Evolutionary conservation across 2,113 vertebrate species (phyloP), one percentile per base, ranked within the genome.

Genomic region (Psammodynastes pulverulentus): DNA sequence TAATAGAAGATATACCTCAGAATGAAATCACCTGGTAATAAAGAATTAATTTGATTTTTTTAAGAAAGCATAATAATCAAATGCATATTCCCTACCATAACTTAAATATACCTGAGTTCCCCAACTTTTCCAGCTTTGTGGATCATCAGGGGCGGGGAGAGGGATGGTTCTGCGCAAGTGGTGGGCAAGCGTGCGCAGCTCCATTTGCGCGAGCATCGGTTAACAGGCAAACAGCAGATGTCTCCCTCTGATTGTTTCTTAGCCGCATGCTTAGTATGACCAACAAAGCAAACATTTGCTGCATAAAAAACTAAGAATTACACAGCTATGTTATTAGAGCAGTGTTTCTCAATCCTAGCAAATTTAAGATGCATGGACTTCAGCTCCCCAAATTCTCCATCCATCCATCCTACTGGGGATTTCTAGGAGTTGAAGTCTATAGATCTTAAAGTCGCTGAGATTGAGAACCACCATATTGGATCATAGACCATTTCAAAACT

Each of bases 71-170:
- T 12, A 90, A 89, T 34, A 2, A 3, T 88, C 19, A 49, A 89
- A 89, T 34, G 0, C 46, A 51, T 91, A 89, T 91, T 94, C 92
- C 94, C 92, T 86, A 90, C 56, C 86, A 10, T 86, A 93, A 56
- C 45, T 92, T 89, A 95, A 46, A 72, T 58, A 90, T 52, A 87
- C 48, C 9, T 62, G 58, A 62, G 10, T 12, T 62, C 4, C 58
- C 3, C 58, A 62, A 62, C 10, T 12, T 62, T 24, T 54, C 21
- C 26, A 2, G 10, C 26, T 29, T 58, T 58, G 24, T 58, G 54
- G 54, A 26, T 26, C 54, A 58, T 2, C 7, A 0, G 26, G 4
- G 9, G 58, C 6, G 21, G 58, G 58, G 58, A 10, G 24, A 26
- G 24, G 56, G 58, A 29, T 29, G 58, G 9, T 62, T 62, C 58